Evolutionary conservation across 1,140 invertebrate genomes (phyloP), one percentile per base, ranked within the genome.

Genomic region (Tetragnatha versicolor): DNA sequence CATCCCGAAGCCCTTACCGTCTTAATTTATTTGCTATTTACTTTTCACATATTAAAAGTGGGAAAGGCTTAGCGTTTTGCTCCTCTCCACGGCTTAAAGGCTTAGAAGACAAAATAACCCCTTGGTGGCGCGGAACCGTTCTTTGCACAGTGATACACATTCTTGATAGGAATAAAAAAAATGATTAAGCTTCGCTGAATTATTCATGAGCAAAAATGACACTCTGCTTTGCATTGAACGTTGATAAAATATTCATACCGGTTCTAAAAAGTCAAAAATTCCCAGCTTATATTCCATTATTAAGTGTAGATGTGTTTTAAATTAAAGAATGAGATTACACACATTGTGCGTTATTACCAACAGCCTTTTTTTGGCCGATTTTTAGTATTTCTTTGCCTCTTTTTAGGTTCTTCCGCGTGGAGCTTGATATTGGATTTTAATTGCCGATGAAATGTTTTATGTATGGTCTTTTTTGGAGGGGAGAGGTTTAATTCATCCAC

Each of bases 211-310:
- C 60, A 27, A 37, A 77, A 77, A 22, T 66, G 73, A 77, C 73
- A 77, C 73, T 17, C 45, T 55, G 5, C n/a, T 73, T 73, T 73
- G 73, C 73, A 77, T 77, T 65, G 66, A 77, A 77, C 42, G 60
- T 39, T 66, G 61, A 77, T 77, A 77, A 77, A 66, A 77, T 77
- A 77, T 77, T 77, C 73, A 77, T 55, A 17, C 33, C 31, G n/a
- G n/a, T n/a, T 65, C 25, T 9, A 65, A 42, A 65, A 65, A 22
- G 17, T 14, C 33, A 3, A 14, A 61, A 61, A 61, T 61, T 42
- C 25, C 17, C 33, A 9, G 33, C 37, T 22, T 29, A 3, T 12
- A 5, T n/a, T 47, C 14, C 6, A 10, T 14, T 65, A 65, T 37
- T 2, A 14, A 27, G 25, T 39, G 31, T 61, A 17, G 25, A 37